Conservation (phyloP, 2,113 vertebrate species). For the Oenanthe oenanthe region DNA sequence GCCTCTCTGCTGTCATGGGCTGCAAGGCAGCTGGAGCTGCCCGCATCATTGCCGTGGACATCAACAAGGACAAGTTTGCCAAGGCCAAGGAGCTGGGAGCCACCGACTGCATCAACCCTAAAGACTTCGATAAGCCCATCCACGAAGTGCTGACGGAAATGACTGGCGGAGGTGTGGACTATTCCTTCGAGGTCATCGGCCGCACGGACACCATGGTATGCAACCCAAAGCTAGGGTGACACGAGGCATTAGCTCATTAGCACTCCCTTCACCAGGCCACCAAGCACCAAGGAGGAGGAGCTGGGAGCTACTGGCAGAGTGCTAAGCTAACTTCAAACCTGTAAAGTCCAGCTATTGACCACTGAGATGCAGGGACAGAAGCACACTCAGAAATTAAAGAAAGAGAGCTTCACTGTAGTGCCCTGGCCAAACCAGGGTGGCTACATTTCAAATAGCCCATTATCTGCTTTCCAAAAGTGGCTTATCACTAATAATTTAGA, state of each 20-base stretch:
- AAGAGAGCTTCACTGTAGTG: background rate
- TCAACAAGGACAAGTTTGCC: constrained; percentile 80
- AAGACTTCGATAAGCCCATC: constrained; percentile 72
- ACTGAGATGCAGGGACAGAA: background rate
- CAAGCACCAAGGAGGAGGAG: background rate
- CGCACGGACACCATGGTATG: constrained; percentile 80
- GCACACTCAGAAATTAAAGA: background rate
- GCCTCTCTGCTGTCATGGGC: constrained; percentile 86
- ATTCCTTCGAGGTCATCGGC: constrained; percentile 85
- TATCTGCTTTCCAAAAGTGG: background rate
- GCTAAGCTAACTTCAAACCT: background rate
- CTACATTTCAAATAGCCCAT: background rate
- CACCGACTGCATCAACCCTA: constrained; percentile 84
- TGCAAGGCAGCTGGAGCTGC: constrained; percentile 87
- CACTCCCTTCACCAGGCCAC: background rate
- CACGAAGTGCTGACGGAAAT: constrained; percentile 80
- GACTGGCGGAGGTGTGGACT: constrained; percentile 81
- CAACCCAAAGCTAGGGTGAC: background rate
- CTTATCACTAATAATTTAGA: background rate
- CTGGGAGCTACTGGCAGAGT: background rate
- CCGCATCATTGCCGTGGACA: constrained; percentile 87
- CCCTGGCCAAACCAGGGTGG: background rate
- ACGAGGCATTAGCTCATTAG: background rate
- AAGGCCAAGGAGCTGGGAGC: constrained; percentile 81
- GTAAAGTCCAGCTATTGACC: background rate